Evolutionary conservation across 2,888 invertebrate genomes (phyloP), one percentile per base, ranked within the genome.

Genomic region (Tetrapedia diversipes): DNA sequence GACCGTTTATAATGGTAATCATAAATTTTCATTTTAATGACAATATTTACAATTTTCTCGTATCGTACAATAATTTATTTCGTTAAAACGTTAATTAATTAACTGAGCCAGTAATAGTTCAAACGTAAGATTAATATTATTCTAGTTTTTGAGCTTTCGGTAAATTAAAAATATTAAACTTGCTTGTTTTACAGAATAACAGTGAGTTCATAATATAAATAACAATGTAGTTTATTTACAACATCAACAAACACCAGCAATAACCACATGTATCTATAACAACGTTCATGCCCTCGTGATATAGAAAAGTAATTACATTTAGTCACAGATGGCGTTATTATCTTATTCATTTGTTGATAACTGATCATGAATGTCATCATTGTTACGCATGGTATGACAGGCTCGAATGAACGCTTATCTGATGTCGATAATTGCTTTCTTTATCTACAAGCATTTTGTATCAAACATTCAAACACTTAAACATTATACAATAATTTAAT

Each of bases 251-350:
- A 22, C 27, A 8, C 27, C 49, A 27, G n/a, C 11, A 27, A 2
- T 29, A 45, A n/a, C n/a, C 6, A 53, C 11, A 41, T 14, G 11
- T 65, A 2, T 32, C n/a, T 47, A 32, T 27, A 29, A n/a, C 16
- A 53, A 43, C 1, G 11, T n/a, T 24, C 19, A 32, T 27, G 27
- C n/a, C n/a, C n/a, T 10, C n/a, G 34, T 14, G 11, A 11, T 32
- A 8, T 4, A 56, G 24, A 34, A 16, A 34, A 54, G 45, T 54
- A 56, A 56, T 32, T 54, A 65, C 1, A 57, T 67, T 67, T 51
- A 39, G 57, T 66, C 56, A 47, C 57, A 37, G 22, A 16, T 54
- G 24, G 43, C 54, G 32, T 32, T 11, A 32, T 54, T 54, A 2
- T 54, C 4, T 16, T 11, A 19, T 37, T 47, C 37, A 4, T 4